phyloP scores from a whole-genome alignment of 2,797 vertebrate genomes.

The Darevskia mixta region DNA sequence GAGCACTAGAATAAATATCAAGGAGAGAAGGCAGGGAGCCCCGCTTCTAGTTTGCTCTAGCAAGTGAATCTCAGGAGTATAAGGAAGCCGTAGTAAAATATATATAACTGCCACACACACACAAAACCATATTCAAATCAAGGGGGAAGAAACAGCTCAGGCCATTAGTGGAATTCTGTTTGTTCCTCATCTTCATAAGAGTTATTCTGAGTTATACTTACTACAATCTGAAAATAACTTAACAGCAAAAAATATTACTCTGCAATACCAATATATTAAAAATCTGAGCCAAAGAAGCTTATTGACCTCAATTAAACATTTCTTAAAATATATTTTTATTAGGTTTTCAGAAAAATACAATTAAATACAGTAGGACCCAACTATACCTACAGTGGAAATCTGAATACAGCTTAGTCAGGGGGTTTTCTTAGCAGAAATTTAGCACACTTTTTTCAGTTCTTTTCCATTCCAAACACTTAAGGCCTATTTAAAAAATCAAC shows the following conservation, averaged over 20 bases:
- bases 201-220: not conserved
- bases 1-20: conserved; percentile 3
- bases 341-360: too few relatives aligned
- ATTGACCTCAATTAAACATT: not conserved
- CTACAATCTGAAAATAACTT: not conserved
- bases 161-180: not conserved
- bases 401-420: not conserved
- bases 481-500: not conserved
- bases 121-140: not conserved
- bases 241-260: conserved; percentile 4
- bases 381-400: too few relatives aligned
- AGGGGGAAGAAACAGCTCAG: not conserved
- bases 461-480: not conserved
- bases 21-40: not conserved
- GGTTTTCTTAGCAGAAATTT: not conserved
- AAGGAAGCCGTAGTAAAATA: not conserved
- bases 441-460: not conserved
- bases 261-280: conserved; percentile 12
- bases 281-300: not conserved
- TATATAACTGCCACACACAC: not conserved
- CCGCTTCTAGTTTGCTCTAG: not conserved
- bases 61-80: not conserved
- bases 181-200: not conserved
- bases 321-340: too few relatives aligned
- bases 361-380: too few relatives aligned